Evolutionary conservation across 2,888 invertebrate genomes (phyloP), one percentile per base, ranked within the genome.

Genomic region (Nowickia ferox): DNA sequence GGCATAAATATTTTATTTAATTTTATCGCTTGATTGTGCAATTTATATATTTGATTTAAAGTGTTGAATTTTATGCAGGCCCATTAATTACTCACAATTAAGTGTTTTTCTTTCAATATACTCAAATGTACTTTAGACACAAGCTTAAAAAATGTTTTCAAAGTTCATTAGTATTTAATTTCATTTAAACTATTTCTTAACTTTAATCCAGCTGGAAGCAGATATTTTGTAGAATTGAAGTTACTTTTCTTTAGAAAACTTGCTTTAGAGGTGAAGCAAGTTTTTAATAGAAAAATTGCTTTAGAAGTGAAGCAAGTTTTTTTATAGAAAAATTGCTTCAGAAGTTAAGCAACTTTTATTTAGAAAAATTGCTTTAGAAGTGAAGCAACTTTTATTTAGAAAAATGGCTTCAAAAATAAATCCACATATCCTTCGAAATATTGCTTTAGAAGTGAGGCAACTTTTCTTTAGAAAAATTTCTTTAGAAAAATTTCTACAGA

Each of bases 191-290:
- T 2, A 30, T 0, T 30, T 30, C 30, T 30, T 6, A 30, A 30
- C 5, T 5, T 30, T 30, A 30, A 30, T 6, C 1, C 30, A 30
- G 30, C 30, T 30, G 1, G 2, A 30, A 30, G 30, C 30, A 30
- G 2, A 30, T 30, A 30, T 6, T 30, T 30, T 30, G 30, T 4
- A 4, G 0, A 10, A 1, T 8, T 4, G 8, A 38, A 9, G n/a
- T 9, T 19, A 44, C 11, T 48, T 61, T 74, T 59, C 44, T 40
- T 10, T 13, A 48, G 22, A 42, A 51, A 75, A 75, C 2, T 22
- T 51, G 5, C 19, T 61, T 30, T 11, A 63, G 1, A 15, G 0
- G 1, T 1, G 10, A 40, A 53, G 2, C 4, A 71, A 17, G 1
- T 55, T 55, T 71, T 55, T 15, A 19, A 4, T 13, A 42, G 42